Base-by-base conservation (phyloP, 2,888 invertebrate genomes). In the Ichneumoninae sp. region DNA sequence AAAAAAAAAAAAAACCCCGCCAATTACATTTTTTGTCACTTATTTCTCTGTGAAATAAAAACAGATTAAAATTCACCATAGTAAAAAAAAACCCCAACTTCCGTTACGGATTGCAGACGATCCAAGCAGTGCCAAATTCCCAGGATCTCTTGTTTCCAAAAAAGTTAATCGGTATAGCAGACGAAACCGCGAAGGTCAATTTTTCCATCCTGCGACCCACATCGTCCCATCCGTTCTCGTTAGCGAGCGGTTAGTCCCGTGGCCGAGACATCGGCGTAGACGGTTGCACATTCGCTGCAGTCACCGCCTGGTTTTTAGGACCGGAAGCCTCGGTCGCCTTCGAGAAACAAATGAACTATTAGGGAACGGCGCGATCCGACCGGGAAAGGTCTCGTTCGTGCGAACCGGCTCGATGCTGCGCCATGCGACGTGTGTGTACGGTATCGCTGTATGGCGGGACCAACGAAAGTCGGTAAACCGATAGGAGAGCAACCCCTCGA, bases 291-390 rank as follows among this genome's bases (percentile, higher is more conserved):
- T 30, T 50, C 47, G 62, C 30, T 65, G 75, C 50, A 4, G n/a
- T 16, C 44, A 50, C 36, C 40, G 52, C 57, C 47, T 82, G 79
- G 75, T 84, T 88, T 88, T 89, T 86, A 86, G 85, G 88, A 87
- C 89, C 91, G 91, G 91, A 91, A 91, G 86, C 75, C 76, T 85
- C 85, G 80, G 82, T 86, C 83, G 83, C 80, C 82, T 83, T 83
- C 82, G 78, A 87, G 86, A 89, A 91, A 91, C 90, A 91, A 92
- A 91, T 90, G 90, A 91, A 91, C 89, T 91, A 91, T 91, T 91
- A 91, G 89, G 87, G 86, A 85, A 87, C 79, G 88, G 87, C 85
- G 85, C 86, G 85, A 89, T 83, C 74, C 82, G 79, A 83, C 54
- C 79, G 77, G 52, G 66, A 66, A 79, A 44, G 68, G 44, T 72